Evolutionary conservation across 1,140 invertebrate species (phyloP).

Genomic region (Monochamus saltuarius): DNA sequence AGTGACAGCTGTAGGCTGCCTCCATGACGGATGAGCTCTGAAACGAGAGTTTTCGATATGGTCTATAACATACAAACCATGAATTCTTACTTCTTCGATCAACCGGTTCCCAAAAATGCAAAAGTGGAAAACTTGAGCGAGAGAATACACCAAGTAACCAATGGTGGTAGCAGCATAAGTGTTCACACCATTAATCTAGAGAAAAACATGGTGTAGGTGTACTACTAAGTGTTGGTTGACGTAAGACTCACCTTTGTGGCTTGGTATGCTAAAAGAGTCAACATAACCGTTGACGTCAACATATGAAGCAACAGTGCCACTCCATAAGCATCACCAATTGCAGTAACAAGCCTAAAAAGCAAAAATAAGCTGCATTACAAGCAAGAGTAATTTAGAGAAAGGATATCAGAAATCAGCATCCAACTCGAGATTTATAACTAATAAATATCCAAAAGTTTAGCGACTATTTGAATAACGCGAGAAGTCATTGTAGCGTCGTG

Average conservation of each 20-base stretch:
- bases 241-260: constrained; percentile 69
- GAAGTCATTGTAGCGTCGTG: too few species aligned
- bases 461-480: too few species aligned
- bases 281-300: constrained; percentile 77
- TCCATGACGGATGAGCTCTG: constrained; percentile 87
- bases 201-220: neutral
- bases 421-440: too few species aligned
- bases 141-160: constrained; percentile 74
- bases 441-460: too few species aligned
- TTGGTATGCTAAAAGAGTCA: constrained; percentile 80
- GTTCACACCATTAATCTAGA: constrained; percentile 69
- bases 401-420: too few species aligned
- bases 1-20: constrained; percentile 83
- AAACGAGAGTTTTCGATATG: constrained; percentile 11
- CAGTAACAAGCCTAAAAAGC: constrained; percentile 67
- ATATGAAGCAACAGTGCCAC: constrained; percentile 77
- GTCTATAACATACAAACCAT: neutral
- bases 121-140: constrained; percentile 81
- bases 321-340: constrained; percentile 78
- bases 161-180: constrained; percentile 74
- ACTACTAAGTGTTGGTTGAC: neutral
- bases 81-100: constrained; percentile 73
- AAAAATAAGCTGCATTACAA: too few species aligned
- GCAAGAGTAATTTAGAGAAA: too few species aligned
- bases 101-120: constrained; percentile 82